These are phyloP conservation scores for Melanostoma mellinum DNA, from an alignment of 2,888 invertebrate species.

Conservation along the genomic window DNA sequence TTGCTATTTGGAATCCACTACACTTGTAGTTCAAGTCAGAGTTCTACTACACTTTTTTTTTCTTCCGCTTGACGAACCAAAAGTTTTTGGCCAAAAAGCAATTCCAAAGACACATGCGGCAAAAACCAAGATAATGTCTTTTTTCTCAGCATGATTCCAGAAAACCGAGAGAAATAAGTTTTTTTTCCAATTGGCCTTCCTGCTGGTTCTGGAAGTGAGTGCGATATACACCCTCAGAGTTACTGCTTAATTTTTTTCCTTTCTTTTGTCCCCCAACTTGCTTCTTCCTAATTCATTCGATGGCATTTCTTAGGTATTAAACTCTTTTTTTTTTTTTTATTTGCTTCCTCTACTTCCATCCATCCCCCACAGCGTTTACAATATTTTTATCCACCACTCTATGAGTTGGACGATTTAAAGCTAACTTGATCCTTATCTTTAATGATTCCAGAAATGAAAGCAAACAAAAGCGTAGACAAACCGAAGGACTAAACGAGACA, in stretches of 20 bases:
- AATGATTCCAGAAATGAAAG: conserved; percentile 77
- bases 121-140: conserved; percentile 41
- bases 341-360: conserved; percentile 10
- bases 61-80: not conserved
- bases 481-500: conserved; percentile 22
- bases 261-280: not conserved
- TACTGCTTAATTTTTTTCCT: conserved; percentile 43
- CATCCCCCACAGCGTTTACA: conserved; percentile 34
- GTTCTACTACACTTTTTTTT: too few species aligned
- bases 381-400: conserved; percentile 10
- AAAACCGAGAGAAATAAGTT: conserved; percentile 23
- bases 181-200: conserved; percentile 51
- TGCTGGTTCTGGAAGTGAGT: conserved; percentile 20
- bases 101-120: conserved; percentile 6
- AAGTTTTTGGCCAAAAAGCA: not conserved
- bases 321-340: conserved; percentile 44
- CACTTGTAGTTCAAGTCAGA: too few species aligned
- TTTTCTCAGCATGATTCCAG: conserved; percentile 9
- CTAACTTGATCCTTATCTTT: conserved; percentile 80
- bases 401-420: conserved; percentile 76
- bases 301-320: conserved; percentile 63
- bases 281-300: conserved; percentile 61
- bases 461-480: conserved; percentile 65
- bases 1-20: too few species aligned
- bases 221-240: conserved; percentile 29